Evolutionary conservation across 1,140 invertebrate species (phyloP).

Genomic region (Dreissena polymorpha): DNA sequence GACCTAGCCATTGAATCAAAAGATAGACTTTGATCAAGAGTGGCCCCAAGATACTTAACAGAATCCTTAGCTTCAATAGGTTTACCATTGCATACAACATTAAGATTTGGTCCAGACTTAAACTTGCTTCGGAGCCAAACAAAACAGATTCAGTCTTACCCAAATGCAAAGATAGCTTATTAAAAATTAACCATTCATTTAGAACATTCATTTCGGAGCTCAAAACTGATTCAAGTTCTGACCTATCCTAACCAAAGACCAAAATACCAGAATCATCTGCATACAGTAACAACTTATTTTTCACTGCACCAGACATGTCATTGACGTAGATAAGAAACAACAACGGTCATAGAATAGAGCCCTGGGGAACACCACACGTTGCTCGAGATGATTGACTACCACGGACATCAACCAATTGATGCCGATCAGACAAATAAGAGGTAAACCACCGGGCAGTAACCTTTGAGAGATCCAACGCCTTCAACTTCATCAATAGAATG

Average conservation of each 20-base stretch:
- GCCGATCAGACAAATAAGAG: conserved; percentile 38
- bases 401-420: conserved; percentile 31
- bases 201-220: conserved; percentile 16
- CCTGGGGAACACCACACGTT: conserved; percentile 48
- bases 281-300: conserved; percentile 47
- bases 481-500: conserved; percentile 43
- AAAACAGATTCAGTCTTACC: conserved; percentile 56
- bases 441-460: conserved; percentile 34
- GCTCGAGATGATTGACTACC: conserved; percentile 5
- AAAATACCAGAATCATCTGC: conserved; percentile 53
- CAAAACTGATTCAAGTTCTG: conserved; percentile 18
- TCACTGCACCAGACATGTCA: conserved; percentile 36
- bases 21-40: conserved; percentile 29
- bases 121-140: conserved; percentile 41
- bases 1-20: conserved; percentile 24
- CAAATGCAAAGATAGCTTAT: conserved; percentile 53
- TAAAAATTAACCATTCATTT: conserved; percentile 36
- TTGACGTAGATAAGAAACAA: conserved; percentile 53
- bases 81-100: conserved; percentile 37
- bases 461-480: conserved; percentile 24
- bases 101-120: conserved; percentile 14
- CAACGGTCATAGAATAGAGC: conserved; percentile 37
- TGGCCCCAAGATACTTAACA: conserved; percentile 41
- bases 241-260: conserved; percentile 34
- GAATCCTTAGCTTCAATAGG: conserved; percentile 1